Evolutionary conservation across 2,113 vertebrate species (phyloP), one percentile per base, ranked within the genome.

Genomic region (Cottus gobio): DNA sequence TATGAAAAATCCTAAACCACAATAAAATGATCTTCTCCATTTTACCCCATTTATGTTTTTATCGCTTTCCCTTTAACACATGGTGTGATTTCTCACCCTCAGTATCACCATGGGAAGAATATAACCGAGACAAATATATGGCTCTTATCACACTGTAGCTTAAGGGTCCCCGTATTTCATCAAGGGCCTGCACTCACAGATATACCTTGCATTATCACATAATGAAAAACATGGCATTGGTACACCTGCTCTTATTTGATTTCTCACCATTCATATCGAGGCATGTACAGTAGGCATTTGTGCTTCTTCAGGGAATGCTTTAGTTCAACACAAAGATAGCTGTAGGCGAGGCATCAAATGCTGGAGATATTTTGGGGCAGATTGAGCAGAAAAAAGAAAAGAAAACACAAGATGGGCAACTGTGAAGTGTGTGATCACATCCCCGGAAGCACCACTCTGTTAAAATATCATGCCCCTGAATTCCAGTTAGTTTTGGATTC

Each of bases 131-230:
- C 10, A 82, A 85, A 90, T 86, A 69, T 80, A 75, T 26, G 69
- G n/a, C 64, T 79, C 63, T 82, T 84, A 86, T 89, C 68, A 84
- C 76, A 83, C 52, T 63, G 57, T 71, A 68, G 64, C 83, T 90
- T 63, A 72, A 65, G 75, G 77, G 58, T 83, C 31, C n/a, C 30
- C 20, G 5, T 75, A 54, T 66, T 80, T 81, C 69, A 83, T 16
- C 44, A 52, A 56, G 22, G 26, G 28, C 18, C 31, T 39, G 60
- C 42, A 64, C 58, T 50, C 48, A 58, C 46, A 71, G 60, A 68
- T 31, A 60, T 30, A 58, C 60, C 18, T 44, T 46, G 22, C 20
- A 52, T 79, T 50, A 80, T 84, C 34, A 46, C 72, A 56, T 57
- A 30, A 66, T 56, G 61, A 81, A 80, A 72, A 71, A 69, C 28